Conservation (phyloP, 2,797 vertebrate species). For the Mormyrus hasselquistii region DNA sequence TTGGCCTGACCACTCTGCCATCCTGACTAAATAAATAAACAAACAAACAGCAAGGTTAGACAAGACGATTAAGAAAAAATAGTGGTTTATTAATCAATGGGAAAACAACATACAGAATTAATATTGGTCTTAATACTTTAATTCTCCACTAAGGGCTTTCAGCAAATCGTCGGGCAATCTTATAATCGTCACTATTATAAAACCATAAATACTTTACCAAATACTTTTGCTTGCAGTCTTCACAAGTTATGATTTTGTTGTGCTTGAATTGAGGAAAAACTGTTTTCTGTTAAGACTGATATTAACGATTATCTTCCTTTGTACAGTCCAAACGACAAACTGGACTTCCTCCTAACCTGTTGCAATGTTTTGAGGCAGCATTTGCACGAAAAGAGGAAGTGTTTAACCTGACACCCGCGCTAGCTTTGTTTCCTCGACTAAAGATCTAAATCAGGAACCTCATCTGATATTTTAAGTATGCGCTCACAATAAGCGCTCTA, state of each 20-base stretch:
- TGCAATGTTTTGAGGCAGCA: background rate
- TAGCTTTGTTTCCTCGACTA: background rate
- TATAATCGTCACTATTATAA: background rate
- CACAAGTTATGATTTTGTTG: background rate
- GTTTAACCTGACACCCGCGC: background rate
- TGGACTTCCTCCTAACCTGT: background rate
- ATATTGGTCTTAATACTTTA: background rate
- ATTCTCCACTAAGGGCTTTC: background rate
- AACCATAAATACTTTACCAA: background rate
- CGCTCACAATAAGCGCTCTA: background rate
- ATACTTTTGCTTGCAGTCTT: background rate
- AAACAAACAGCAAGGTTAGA: no score
- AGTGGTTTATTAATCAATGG: background rate
- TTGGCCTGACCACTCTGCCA: constrained; percentile 6
- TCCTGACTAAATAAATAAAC: background rate
- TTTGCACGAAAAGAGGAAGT: background rate
- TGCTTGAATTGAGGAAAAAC: background rate
- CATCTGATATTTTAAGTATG: background rate
- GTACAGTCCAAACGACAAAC: background rate
- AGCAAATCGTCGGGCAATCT: background rate
- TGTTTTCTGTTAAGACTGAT: background rate
- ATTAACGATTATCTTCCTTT: background rate
- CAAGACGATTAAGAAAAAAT: background rate
- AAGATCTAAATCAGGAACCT: background rate
- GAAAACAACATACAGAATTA: background rate